Conservation (phyloP, 2,113 vertebrate genomes). For the Neoarius graeffei region DNA sequence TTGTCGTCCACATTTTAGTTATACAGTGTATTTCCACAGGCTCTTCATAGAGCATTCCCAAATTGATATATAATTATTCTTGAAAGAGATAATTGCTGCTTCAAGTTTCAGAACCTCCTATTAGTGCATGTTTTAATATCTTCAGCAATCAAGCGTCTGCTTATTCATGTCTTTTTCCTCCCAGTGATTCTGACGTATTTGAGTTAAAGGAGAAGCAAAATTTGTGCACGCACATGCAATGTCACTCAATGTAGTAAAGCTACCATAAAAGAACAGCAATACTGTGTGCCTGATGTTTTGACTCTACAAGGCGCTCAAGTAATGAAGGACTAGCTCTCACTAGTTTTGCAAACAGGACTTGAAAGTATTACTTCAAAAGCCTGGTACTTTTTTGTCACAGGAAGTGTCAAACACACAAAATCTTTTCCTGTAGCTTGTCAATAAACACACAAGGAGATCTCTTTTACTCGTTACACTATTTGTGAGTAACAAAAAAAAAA, state of each 20-base stretch:
- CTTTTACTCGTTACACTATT: neutral
- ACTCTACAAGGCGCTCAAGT: neutral
- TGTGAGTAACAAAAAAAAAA: neutral
- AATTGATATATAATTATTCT: slow-evolving; percentile 15
- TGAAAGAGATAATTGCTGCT: neutral
- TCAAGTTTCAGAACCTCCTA: neutral
- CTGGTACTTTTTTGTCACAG: neutral
- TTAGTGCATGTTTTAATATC: neutral
- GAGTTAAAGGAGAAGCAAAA: neutral
- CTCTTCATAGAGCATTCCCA: neutral
- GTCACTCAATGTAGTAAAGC: neutral
- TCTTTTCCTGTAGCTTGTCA: neutral
- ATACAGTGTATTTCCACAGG: neutral
- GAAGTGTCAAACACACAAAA: neutral
- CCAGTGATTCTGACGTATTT: neutral
- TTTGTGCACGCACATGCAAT: neutral
- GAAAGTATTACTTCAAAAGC: too few species aligned
- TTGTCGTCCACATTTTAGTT: neutral
- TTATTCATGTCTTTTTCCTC: neutral
- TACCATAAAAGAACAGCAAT: neutral
- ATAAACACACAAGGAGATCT: neutral
- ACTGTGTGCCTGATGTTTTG: neutral
- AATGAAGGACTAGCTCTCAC: neutral
- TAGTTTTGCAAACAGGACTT: neutral
- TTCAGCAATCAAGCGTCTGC: neutral